These are phyloP conservation scores for Dioctria rufipes DNA, from an alignment of 2,888 invertebrate genomes.

Conservation along the genomic window DNA sequence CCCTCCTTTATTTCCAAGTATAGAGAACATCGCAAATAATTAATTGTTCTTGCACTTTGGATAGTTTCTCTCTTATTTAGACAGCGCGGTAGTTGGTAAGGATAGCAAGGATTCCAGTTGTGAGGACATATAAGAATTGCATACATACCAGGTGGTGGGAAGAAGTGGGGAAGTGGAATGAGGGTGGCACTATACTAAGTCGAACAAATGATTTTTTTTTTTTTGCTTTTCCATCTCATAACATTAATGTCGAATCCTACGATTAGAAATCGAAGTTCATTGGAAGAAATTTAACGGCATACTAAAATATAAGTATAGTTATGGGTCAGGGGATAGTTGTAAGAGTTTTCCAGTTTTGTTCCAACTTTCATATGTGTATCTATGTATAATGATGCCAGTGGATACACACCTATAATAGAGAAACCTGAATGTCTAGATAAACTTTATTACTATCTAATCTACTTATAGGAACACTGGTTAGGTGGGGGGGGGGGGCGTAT, in stretches of 20 bases:
- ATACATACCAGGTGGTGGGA: neutral
- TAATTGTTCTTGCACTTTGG: constrained; percentile 43
- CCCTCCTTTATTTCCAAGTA: neutral
- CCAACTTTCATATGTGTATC: neutral
- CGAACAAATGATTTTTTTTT: neutral
- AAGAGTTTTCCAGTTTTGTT: neutral
- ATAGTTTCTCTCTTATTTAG: neutral
- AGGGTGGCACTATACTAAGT: too few species aligned
- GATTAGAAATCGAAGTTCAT: constrained; percentile 38
- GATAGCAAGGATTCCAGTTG: neutral
- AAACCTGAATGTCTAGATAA: neutral
- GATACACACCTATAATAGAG: constrained; percentile 1
- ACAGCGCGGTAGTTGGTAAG: neutral
- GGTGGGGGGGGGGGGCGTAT: neutral
- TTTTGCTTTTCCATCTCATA: neutral
- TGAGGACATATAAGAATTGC: neutral
- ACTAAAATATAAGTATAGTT: too few species aligned
- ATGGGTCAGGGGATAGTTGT: constrained; percentile 31
- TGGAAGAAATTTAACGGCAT: constrained; percentile 11
- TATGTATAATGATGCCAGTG: too few species aligned
- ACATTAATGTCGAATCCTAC: neutral
- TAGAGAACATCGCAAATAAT: constrained; percentile 43
- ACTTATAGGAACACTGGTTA: neutral
- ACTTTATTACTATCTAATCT: neutral
- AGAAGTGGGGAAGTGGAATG: neutral